Percentiles rank a stretch among this genome's conserved stretches.
phyloP scores from a whole-genome alignment of 2,113 vertebrate genomes.

The Neoarius graeffei region DNA sequence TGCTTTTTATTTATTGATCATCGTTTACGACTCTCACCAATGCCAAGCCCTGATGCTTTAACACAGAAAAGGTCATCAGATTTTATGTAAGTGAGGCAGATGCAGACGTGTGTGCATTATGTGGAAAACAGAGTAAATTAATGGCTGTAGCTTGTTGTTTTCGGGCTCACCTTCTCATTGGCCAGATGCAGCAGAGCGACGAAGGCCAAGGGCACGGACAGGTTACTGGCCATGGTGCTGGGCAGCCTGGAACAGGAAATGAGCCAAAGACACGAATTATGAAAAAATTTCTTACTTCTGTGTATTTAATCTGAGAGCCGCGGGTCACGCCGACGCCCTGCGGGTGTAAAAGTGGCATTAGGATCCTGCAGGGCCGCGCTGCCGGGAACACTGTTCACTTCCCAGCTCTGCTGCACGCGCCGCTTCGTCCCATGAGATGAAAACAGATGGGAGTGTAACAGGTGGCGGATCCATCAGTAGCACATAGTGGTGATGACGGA shows the following conservation, averaged over 20 bases:
- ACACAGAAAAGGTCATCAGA: background rate
- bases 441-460: background rate
- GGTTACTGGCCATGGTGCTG: slow-evolving; percentile 81
- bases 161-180: slow-evolving; percentile 86
- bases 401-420: too few species aligned
- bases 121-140: background rate
- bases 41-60: background rate
- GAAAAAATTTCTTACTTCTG: background rate
- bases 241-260: slow-evolving; percentile 77
- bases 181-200: slow-evolving; percentile 88
- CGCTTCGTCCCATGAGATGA: background rate
- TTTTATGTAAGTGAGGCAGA: background rate
- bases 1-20: background rate
- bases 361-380: background rate
- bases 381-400: background rate
- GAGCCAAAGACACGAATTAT: background rate
- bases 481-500: too few species aligned
- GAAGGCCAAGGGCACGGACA: slow-evolving; percentile 88
- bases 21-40: background rate
- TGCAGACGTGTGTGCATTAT: background rate
- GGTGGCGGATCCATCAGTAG: background rate
- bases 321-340: too few species aligned
- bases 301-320: background rate
- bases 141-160: background rate
- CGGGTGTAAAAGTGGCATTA: slow-evolving; percentile 9